These are phyloP conservation scores for Acropternis orthonyx DNA, from an alignment of 2,797 vertebrate species.

Conservation along the genomic window DNA sequence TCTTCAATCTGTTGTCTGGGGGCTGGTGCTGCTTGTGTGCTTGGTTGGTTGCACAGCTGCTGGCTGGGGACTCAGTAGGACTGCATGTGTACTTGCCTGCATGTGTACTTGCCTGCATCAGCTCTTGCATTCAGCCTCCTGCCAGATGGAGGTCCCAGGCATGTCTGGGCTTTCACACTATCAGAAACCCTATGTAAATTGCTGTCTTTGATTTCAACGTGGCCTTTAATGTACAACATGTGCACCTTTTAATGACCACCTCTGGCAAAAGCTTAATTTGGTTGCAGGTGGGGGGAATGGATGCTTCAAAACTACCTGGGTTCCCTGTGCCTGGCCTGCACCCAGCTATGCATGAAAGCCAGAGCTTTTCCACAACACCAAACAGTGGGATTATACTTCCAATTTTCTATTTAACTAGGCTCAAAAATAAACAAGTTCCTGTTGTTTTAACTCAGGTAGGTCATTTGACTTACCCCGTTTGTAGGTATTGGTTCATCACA, in stretches of 20 bases:
- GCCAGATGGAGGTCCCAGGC: not conserved
- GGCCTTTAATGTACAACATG: not conserved
- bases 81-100: not conserved
- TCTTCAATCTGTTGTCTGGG: not conserved
- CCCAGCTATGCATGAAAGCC: not conserved
- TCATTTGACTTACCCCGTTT: not conserved
- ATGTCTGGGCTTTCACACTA: not conserved
- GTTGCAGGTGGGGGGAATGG: not conserved
- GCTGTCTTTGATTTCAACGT: not conserved
- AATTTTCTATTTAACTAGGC: not conserved
- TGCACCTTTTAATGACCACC: not conserved
- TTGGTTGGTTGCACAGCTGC: not conserved
- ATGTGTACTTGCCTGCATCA: not conserved
- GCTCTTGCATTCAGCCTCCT: not conserved
- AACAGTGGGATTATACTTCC: not conserved
- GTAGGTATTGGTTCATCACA: not conserved
- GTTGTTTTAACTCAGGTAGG: not conserved
- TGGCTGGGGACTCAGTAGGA: not conserved
- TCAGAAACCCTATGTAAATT: not conserved
- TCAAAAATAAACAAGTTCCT: not conserved
- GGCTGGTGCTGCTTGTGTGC: not conserved
- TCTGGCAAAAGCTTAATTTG: constrained; percentile 13
- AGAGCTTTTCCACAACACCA: not conserved
- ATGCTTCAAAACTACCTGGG: constrained; percentile 24
- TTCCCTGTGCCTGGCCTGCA: not conserved